Evolutionary conservation across 1,140 invertebrate species (phyloP).

Genomic region (Nixonia krombeini): DNA sequence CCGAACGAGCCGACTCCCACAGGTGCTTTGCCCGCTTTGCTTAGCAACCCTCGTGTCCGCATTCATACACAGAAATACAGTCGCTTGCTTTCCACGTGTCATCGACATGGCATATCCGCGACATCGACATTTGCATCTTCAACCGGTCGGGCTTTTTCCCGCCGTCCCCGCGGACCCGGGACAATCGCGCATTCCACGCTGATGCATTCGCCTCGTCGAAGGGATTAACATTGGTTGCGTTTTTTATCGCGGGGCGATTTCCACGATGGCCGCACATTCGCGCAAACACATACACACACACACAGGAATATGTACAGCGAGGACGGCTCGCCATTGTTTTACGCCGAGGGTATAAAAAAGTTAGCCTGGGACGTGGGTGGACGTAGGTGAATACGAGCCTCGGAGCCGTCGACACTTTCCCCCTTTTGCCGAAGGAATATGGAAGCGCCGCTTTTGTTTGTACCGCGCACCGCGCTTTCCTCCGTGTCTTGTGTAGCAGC

Average conservation of each 20-base stretch:
- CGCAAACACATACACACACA: conserved; percentile 19
- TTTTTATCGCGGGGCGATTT: conserved; percentile 32
- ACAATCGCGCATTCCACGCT: too few species aligned
- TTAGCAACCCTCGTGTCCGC: conserved; percentile 58
- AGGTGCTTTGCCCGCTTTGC: conserved; percentile 66
- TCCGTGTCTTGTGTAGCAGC: too few species aligned
- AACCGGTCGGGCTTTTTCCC: conserved; percentile 10
- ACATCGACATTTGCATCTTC: too few species aligned
- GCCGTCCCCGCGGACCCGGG: too few species aligned
- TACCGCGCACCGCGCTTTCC: too few species aligned
- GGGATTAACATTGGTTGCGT: too few species aligned
- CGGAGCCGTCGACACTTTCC: conserved; percentile 42
- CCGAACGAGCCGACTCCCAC: conserved; percentile 56
- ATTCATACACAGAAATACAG: conserved; percentile 27
- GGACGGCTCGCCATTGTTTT: conserved; percentile 50
- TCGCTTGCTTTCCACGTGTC: conserved; percentile 27
- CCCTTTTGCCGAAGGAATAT: conserved; percentile 23
- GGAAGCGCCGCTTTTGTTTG: conserved; percentile 30
- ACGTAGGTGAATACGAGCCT: conserved; percentile 48
- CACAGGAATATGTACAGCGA: conserved; percentile 38
- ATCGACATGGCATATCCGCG: conserved; percentile 24
- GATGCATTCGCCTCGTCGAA: too few species aligned
- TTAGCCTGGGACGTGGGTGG: conserved; percentile 44
- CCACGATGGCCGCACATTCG: conserved; percentile 25
- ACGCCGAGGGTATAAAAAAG: conserved; percentile 44